Evolutionary conservation across 2,797 vertebrate species (phyloP).

Genomic region (Leptatherina wallacei): DNA sequence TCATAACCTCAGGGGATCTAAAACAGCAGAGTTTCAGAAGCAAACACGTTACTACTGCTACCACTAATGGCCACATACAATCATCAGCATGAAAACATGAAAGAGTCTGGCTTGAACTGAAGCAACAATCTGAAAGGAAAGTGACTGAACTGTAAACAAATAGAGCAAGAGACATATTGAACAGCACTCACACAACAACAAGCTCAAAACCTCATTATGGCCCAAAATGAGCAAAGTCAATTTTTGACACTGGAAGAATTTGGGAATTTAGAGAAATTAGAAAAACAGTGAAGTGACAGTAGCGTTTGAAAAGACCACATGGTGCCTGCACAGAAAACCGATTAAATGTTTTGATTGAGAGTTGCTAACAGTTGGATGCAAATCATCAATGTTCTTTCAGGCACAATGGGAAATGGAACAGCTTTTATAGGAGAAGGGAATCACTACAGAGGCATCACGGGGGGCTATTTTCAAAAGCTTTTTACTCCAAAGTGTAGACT

Average conservation of each 20-base stretch:
- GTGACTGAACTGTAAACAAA: constrained; percentile 29
- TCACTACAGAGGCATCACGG: constrained; percentile 68
- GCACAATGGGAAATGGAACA: constrained; percentile 19
- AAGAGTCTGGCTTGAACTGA: constrained; percentile 16
- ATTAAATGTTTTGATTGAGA: constrained; percentile 17
- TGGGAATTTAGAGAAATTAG: not conserved
- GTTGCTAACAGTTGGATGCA: constrained; percentile 59
- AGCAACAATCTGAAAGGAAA: constrained; percentile 22
- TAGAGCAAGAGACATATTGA: constrained; percentile 25
- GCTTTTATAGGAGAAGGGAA: constrained; percentile 36
- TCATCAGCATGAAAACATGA: constrained; percentile 67
- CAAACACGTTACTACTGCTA: constrained; percentile 47
- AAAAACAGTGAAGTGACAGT: not conserved
- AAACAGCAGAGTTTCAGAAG: constrained; percentile 40
- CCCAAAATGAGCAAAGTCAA: not conserved
- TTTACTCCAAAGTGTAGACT: constrained; percentile 85
- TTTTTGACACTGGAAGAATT: not conserved
- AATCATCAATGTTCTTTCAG: constrained; percentile 18
- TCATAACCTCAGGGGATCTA: constrained; percentile 55
- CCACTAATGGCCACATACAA: constrained; percentile 42
- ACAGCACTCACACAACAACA: not conserved
- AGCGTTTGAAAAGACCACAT: not conserved
- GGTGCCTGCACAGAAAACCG: not conserved
- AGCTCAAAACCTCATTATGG: constrained; percentile 1
- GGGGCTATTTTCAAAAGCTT: constrained; percentile 87